Percentiles rank a stretch among this genome's conserved stretches.
phyloP scores from a whole-genome alignment of 2,797 vertebrate genomes.

The Apogon hyalosoma region DNA sequence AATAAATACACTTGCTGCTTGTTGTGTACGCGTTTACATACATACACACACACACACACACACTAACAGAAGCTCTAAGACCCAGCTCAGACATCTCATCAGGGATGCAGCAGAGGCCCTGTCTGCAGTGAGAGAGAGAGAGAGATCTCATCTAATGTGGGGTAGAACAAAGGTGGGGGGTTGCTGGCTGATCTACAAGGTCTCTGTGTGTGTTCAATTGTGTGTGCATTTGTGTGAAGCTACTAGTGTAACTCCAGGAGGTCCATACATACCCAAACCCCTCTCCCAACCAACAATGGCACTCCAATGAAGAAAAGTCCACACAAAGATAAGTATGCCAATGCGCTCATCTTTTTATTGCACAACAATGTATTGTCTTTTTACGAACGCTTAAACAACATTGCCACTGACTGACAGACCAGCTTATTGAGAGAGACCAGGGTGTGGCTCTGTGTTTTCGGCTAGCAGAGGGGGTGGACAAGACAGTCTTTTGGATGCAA shows the following conservation, averaged over 20 bases:
- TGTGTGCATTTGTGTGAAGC: conserved; percentile 24
- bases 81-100: conserved; percentile 83
- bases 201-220: conserved; percentile 24
- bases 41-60: conserved; percentile 24
- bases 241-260: conserved; percentile 25
- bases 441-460: conserved; percentile 77
- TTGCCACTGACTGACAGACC: conserved; percentile 85
- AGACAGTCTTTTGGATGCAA: conserved; percentile 73
- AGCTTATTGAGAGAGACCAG: conserved; percentile 84
- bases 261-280: conserved; percentile 11
- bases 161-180: conserved; percentile 50
- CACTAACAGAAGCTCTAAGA: conserved; percentile 62
- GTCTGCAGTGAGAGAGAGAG: conserved; percentile 77
- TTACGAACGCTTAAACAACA: conserved; percentile 86
- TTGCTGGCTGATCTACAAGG: conserved; percentile 57
- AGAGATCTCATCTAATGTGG: conserved; percentile 66
- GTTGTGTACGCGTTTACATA: conserved; percentile 8
- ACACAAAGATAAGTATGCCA: conserved; percentile 80
- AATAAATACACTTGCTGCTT: conserved; percentile 50
- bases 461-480: conserved; percentile 78
- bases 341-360: conserved; percentile 87
- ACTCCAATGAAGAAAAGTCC: conserved; percentile 59
- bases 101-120: conserved; percentile 81
- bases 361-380: conserved; percentile 87
- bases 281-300: conserved; percentile 14